Percentiles rank a stretch among this genome's conserved stretches.
phyloP scores from a whole-genome alignment of 2,113 vertebrate species.

The Meriones unguiculatus region DNA sequence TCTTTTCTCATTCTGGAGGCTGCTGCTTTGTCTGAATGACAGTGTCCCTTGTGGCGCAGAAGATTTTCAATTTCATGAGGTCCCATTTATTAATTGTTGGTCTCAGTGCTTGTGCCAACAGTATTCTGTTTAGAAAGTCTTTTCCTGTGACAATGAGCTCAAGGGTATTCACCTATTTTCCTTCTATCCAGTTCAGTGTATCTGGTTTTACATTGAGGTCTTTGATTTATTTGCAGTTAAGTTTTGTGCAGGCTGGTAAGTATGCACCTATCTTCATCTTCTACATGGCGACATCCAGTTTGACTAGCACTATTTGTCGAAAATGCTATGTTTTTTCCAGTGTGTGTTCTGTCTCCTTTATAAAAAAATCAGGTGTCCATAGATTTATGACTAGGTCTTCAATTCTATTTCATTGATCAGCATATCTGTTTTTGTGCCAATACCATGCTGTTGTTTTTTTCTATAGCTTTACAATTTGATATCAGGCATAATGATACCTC shows the following conservation, averaged over 20 bases:
- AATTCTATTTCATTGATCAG: neutral
- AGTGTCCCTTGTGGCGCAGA: neutral
- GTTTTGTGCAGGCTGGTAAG: neutral
- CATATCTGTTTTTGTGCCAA: neutral
- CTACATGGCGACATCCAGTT: neutral
- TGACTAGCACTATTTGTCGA: neutral
- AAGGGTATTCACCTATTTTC: neutral
- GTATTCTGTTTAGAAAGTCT: neutral
- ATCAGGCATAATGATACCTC: neutral
- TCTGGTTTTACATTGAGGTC: neutral
- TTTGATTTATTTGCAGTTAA: neutral
- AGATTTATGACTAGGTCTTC: neutral
- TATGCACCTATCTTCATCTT: neutral
- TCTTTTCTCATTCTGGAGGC: neutral
- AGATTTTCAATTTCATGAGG: neutral
- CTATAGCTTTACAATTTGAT: neutral
- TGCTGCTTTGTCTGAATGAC: neutral
- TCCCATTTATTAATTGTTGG: neutral
- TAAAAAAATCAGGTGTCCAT: neutral
- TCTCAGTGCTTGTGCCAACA: neutral
- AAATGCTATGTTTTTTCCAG: neutral
- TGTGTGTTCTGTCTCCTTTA: neutral
- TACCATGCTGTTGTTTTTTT: neutral
- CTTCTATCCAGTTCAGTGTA: neutral
- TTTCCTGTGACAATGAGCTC: neutral